Evolutionary conservation across 2,797 vertebrate species (phyloP).

Genomic region (Gymnothorax javanicus): DNA sequence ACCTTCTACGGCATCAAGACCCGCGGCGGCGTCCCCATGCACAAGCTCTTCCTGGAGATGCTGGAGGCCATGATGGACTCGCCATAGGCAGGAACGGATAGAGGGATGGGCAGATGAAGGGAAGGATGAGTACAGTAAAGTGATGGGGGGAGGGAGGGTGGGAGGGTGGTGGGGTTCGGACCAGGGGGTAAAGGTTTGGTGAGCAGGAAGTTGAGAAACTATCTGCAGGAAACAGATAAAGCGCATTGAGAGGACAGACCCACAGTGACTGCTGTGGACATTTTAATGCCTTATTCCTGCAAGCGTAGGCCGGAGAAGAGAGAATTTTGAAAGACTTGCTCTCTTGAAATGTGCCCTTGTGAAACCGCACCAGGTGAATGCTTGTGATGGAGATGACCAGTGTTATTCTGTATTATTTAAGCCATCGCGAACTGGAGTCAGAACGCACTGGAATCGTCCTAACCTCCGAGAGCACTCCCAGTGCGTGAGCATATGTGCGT

Average conservation of each 20-base stretch:
- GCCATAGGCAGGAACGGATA: conserved; percentile 60
- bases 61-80: conserved; percentile 97
- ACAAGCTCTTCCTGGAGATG: conserved; percentile 96
- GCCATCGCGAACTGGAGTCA: conserved; percentile 8
- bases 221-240: neutral
- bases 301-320: neutral
- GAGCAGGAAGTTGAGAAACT: neutral
- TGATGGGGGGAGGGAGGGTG: conserved; percentile 24
- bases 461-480: neutral
- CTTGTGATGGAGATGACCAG: neutral
- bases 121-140: too few species aligned
- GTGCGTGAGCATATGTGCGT: neutral
- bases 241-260: too few species aligned
- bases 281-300: neutral
- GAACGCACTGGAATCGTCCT: neutral
- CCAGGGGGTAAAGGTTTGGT: neutral
- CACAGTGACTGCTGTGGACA: neutral
- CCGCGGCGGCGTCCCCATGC: conserved; percentile 91
- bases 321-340: neutral
- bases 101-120: conserved; percentile 21
- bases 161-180: neutral
- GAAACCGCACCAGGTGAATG: neutral
- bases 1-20: conserved; percentile 92
- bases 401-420: neutral
- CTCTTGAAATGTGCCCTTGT: neutral